These are phyloP conservation scores for Danaus melanippus DNA, from an alignment of 1,140 invertebrate genomes.

Conservation along the genomic window DNA sequence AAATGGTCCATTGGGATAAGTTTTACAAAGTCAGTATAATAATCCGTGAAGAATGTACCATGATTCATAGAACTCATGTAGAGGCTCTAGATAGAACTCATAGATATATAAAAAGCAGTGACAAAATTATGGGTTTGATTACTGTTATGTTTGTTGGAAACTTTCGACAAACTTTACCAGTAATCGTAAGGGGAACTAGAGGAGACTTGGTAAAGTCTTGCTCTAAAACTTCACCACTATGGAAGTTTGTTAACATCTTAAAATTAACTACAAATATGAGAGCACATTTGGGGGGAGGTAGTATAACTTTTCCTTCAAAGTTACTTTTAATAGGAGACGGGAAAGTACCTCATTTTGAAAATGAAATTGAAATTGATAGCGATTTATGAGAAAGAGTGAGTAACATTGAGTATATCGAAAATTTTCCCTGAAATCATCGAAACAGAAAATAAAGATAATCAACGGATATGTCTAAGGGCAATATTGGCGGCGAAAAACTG, in stretches of 20 bases:
- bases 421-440: conserved; percentile 26
- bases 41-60: conserved; percentile 32
- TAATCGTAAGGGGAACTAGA: conserved; percentile 18
- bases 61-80: conserved; percentile 24
- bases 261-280: no score
- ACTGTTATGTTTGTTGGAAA: no score
- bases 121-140: conserved; percentile 31
- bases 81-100: conserved; percentile 28
- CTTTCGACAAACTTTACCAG: conserved; percentile 26
- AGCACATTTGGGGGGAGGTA: no score
- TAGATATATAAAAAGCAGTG: conserved; percentile 21
- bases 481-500: conserved; percentile 28
- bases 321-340: no score
- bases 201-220: conserved; percentile 13
- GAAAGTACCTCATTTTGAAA: no score
- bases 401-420: conserved; percentile 22
- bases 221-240: no score
- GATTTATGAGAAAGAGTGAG: no score
- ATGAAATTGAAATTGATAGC: no score
- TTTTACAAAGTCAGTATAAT: conserved; percentile 18
- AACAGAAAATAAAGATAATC: conserved; percentile 18
- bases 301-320: no score
- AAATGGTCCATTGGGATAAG: conserved; percentile 14
- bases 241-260: no score
- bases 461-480: conserved; percentile 45